Evolutionary conservation across 1,140 invertebrate genomes (phyloP), one percentile per base, ranked within the genome.

Genomic region (Polypedilum pembai): DNA sequence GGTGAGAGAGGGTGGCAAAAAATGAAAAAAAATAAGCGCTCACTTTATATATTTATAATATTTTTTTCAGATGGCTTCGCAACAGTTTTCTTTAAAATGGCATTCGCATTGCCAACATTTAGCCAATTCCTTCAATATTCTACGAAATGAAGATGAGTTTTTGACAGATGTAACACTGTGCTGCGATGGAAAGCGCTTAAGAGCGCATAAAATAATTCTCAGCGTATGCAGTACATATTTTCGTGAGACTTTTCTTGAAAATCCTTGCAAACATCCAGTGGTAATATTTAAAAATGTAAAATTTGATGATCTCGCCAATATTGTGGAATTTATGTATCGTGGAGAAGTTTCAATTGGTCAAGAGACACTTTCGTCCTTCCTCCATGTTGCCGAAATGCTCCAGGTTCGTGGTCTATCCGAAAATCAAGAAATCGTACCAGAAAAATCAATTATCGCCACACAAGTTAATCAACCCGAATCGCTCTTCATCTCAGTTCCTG

Each of bases 281-380:
- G 91, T 94, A 75, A 92, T 94, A 83, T 91, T 94, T 79, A 88
- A 89, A 79, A 93, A 94, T 82, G 90, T 94, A 63, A 90, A 90
- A 79, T 93, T 88, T 78, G 89, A 91, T 77, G 91, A 94, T 82
- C 85, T 95, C 78, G 88, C 88, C 78, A 91, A 91, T 18, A 88
- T 94, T 74, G 86, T 94, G 20, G 89, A 92, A 80, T 94, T 94
- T 79, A 94, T 94, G 89, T 94, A 94, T 79, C 85, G 87, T 81
- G 94, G 94, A 74, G 93, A 95, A 84, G 94, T 96, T 8, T 95
- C 94, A 81, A 93, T 96, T 74, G 90, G 92, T 76, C 91, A 95
- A 81, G 92, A 93, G 76, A 92, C 95, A 79, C 83, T 96, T 78
- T 88, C 92, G 77, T 90, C 91, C 12, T 93, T 96, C 85, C 83